These are phyloP conservation scores for Ommatoiulus sabulosus DNA, from an alignment of 2,888 invertebrate species.

Conservation along the genomic window DNA sequence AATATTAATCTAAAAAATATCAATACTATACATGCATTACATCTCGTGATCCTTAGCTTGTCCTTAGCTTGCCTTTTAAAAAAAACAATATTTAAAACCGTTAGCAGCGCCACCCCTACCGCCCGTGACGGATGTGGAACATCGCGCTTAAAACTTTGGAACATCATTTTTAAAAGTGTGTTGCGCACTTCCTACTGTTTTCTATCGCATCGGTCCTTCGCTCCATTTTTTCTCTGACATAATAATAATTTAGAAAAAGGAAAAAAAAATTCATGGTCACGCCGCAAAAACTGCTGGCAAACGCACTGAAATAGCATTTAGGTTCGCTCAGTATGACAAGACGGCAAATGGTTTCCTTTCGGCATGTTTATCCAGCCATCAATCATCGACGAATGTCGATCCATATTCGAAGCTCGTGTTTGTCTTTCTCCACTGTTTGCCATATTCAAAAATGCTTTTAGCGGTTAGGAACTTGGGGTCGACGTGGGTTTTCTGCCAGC, in stretches of 20 bases:
- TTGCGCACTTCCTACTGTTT: too few relatives aligned
- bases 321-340: background rate
- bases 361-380: background rate
- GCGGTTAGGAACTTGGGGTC: background rate
- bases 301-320: background rate
- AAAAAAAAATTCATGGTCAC: background rate
- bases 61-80: too few relatives aligned
- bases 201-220: too few relatives aligned
- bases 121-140: too few relatives aligned
- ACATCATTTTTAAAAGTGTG: too few relatives aligned
- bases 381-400: background rate
- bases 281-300: background rate
- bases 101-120: too few relatives aligned
- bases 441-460: slow-evolving; percentile 28
- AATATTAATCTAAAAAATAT: too few relatives aligned
- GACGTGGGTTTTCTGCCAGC: background rate
- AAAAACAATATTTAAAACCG: too few relatives aligned
- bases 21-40: too few relatives aligned
- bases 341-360: background rate
- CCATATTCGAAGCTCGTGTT: slow-evolving; percentile 2
- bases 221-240: background rate
- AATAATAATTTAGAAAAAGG: background rate
- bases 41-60: too few relatives aligned
- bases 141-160: too few relatives aligned
- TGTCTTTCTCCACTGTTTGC: background rate